Base-by-base conservation (phyloP, 1,140 invertebrate genomes). In the Sminthurides bifidus region DNA sequence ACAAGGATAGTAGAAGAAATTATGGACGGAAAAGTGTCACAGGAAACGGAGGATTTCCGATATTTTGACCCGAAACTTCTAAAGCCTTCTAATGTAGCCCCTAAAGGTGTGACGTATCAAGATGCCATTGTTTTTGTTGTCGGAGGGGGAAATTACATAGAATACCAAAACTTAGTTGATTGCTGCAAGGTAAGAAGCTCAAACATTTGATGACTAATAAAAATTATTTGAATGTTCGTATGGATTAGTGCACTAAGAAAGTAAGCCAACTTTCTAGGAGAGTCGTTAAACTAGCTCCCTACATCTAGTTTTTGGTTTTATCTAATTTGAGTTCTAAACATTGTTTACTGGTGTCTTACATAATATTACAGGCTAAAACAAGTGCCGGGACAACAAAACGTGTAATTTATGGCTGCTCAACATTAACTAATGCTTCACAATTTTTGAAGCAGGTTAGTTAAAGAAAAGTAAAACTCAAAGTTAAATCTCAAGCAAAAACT, bases 81-180 rank as follows among this genome's bases (percentile, higher is more conserved):
- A 38, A 82, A 89, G 65, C 78, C 80, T 38, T 78, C 79, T 68
- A 82, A 77, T 69, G 73, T 78, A 56, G 63, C 68, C 17, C 78
- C 79, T 66, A 50, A 26, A 33, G 33, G 37, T 12, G 31, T 41
- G n/a, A 24, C 23, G 2, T 87, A 86, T 70, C 81, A 87, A 69
- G 90, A 92, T 68, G 88, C 91, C 14, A 84, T 96, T 63, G 92
- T 98, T 8, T 98, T 98, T 72, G 77, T 98, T 48, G 87, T 98
- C 27, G 95, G 95, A 49, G 95, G 95, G 55, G 95, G 95, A 29
- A 98, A 96, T 76, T 98, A 98, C 69, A 96, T 97, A 65, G 95
- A 99, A 73, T 98, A 98, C 71, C 93, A 98, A 71, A 98, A 99
- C 78, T 76, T 99, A 33, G 79, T 90, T 30, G 93, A 98, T 70